Base-by-base conservation (phyloP, 2,797 vertebrate species). In the Neosilurus mollespiculum region DNA sequence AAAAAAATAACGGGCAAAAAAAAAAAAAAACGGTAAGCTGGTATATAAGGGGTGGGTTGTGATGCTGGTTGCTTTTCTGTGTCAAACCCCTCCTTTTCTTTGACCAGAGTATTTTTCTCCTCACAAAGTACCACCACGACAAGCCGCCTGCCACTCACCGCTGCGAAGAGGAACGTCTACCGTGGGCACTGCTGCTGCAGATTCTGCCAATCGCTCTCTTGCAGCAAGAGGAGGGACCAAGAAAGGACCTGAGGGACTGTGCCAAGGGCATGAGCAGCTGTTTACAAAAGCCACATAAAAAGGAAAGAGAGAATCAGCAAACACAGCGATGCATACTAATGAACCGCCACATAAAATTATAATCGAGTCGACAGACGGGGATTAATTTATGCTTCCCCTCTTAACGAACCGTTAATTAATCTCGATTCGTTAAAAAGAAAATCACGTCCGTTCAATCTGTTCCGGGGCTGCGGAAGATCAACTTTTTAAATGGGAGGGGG, bases 271-370 rank as follows among this genome's bases (percentile, higher is more conserved):
- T 92, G 80, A 89, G 91, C 93, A 94, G 92, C 93, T 94, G 93
- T 95, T 94, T 93, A 94, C 91, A 87, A 93, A 93, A 92, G 90
- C 91, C 88, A 92, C 89, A 90, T 90, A 87, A 86, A 93, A 91
- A 88, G 87, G 80, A 62, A 80, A 88, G 69, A 89, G 81, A 89
- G 88, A 92, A 91, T 88, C 88, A 87, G 90, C 90, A 92, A 94
- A 92, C 91, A 91, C 87, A 87, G 92, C 87, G 89, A 92, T 92
- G 92, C 89, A 94, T 93, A 90, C 92, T 93, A 93, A 94, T 94
- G 90, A 94, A 86, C 86, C 83, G 82, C 87, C 86, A 91, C 91
- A 92, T 91, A 81, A 87, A 94, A 93, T 93, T 90, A 90, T 75
- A 92, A 93, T 93, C 87, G 92, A 82, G 58, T 62, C 83, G 83